Base-by-base conservation (phyloP, 2,797 vertebrate species). In the Taeniopygia guttata region DNA sequence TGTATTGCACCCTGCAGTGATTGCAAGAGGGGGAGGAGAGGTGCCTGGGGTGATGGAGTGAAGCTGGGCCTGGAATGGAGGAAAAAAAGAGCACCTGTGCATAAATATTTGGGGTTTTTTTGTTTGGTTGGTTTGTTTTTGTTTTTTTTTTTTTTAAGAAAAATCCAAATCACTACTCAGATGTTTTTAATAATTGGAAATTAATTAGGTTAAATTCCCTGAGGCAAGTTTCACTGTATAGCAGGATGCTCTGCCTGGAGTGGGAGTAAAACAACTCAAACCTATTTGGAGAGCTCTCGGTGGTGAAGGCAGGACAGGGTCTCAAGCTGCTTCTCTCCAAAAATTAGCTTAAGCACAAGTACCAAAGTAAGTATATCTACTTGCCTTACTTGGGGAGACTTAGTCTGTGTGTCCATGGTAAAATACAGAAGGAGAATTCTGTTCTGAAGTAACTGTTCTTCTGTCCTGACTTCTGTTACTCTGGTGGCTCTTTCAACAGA, bases 251-350 rank as follows among this genome's bases (percentile, higher is more conserved):
- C 16, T 73, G 52, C 30, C 34, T 59, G 26, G 34, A 60, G 3
- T 67, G 21, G 8, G 18, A 16, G 18, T 67, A 36, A 74, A 74
- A 30, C 8, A 67, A 23, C 16, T 64, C 32, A 27, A 46, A 34
- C 12, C 30, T 46, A 3, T 54, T 46, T 54, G n/a, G n/a, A 54
- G 54, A 46, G 14, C 30, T 80, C 25, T 67, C 11, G 22, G n/a
- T 52, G 52, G 23, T 66, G 54, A 60, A 27, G 40, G 17, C 54
- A 67, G 54, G 54, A 5, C 12, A 46, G 36, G 29, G 17, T 48
- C 30, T 34, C 25, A 11, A 1, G 3, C 15, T 34, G 12, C 68
- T 45, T 84, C 2, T 3, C 13, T 40, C 8, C 2, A 6, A 14
- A 63, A 90, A 34, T 48, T 13, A 36, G 6, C 20, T 78, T 51